Conservation (phyloP, 2,888 invertebrate species). For the Ectemnius lituratus region DNA sequence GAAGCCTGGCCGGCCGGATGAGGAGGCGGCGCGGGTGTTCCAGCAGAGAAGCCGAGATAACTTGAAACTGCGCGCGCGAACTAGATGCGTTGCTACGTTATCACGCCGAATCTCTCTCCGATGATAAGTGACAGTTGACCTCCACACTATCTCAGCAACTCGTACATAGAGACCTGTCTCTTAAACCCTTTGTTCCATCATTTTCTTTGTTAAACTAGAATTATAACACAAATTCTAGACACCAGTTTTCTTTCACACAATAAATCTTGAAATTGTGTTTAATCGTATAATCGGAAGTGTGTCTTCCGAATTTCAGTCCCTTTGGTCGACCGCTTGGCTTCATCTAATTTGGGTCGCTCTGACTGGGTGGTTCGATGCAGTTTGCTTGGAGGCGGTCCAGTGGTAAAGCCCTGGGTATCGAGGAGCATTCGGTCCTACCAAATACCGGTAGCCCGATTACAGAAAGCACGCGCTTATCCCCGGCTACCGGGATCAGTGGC, state of each 20-base stretch:
- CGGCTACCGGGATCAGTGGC: neutral
- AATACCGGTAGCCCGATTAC: neutral
- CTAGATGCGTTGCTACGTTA: neutral
- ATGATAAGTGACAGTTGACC: neutral
- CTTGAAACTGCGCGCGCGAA: no score
- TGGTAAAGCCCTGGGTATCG: neutral
- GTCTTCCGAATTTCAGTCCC: neutral
- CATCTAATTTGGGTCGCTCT: neutral
- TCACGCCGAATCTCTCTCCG: neutral
- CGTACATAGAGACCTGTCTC: no score
- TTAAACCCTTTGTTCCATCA: no score
- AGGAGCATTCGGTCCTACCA: neutral
- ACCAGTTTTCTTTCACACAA: no score
- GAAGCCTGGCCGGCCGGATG: conserved; percentile 16
- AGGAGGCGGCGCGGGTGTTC: conserved; percentile 1
- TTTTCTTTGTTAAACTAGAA: no score
- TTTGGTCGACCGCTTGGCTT: neutral
- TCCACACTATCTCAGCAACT: no score
- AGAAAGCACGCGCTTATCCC: conserved; percentile 1
- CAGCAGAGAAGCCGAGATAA: neutral
- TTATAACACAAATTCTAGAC: no score
- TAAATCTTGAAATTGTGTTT: no score
- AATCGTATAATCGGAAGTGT: no score
- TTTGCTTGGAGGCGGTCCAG: neutral
- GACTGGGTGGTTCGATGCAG: neutral